Evolutionary conservation across 2,888 invertebrate species (phyloP), one percentile per base, ranked within the genome.

Genomic region (Limnephilus rhombicus): DNA sequence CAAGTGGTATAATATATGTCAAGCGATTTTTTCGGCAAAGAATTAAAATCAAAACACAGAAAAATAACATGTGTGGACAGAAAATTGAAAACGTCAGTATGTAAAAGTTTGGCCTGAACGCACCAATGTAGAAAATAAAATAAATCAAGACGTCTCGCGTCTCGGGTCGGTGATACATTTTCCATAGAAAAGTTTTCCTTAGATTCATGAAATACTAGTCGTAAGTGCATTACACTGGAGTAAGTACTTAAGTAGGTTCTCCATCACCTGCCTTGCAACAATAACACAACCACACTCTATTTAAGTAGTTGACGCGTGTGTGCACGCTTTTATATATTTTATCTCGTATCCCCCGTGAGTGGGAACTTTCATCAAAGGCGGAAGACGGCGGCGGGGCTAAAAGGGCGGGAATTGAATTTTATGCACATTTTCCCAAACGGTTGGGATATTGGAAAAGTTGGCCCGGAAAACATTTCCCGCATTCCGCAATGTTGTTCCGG

Each of bases 401-500:
- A 90, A 68, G 85, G 85, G 91, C 85, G 85, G 92, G 90, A 83
- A 91, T 86, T 86, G 90, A 92, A 91, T 92, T 92, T 91, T 91
- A 92, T 91, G 90, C 91, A 92, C 91, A 92, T 92, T 91, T 91
- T 91, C 90, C 87, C 88, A 90, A 92, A 90, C 49, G 91, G 92
- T 87, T 90, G 92, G 68, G 92, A 92, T 92, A 92, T 92, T 92
- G 92, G 92, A 92, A 92, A 91, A 92, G 91, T 92, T 92, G 86
- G 18, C 53, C 68, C 68, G 87, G 41, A 89, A 89, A 89, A 89
- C 37, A 80, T 89, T 89, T 80, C 80, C 80, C 80, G 88, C 88
- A 89, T 89, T 89, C 80, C 80, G 80, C 80, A 80, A 68, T 88
- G 87, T 80, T 68, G 90, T 91, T 91, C 45, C 86, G 68, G 68